Conservation (phyloP, 2,888 invertebrate genomes). For the Philereme transversata region DNA sequence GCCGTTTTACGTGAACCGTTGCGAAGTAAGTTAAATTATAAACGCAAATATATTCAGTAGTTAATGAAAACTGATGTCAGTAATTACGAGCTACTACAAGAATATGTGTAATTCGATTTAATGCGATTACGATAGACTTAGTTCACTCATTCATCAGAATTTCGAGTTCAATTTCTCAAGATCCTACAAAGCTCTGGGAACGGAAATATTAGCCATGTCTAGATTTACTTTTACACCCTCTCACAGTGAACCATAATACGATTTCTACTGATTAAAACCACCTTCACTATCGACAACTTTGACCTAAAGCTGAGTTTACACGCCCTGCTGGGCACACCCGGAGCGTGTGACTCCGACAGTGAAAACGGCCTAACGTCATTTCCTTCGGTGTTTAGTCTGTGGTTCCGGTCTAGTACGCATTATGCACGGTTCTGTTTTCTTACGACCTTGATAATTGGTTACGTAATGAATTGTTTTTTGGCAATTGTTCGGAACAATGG, state of each 20-base stretch:
- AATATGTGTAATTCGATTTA: conserved; percentile 23
- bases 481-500: conserved; percentile 22
- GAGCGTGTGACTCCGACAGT: conserved; percentile 70
- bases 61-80: conserved; percentile 28
- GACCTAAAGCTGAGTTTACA: conserved; percentile 63
- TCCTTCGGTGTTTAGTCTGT: conserved; percentile 62
- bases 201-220: conserved; percentile 6
- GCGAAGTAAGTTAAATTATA: conserved; percentile 13
- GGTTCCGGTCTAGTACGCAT: conserved; percentile 70
- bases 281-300: conserved; percentile 24
- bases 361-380: conserved; percentile 68
- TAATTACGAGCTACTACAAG: conserved; percentile 19
- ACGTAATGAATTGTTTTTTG: conserved; percentile 54
- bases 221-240: conserved; percentile 8
- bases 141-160: conserved; percentile 10
- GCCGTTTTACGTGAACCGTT: conserved; percentile 14
- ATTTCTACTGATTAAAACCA: conserved; percentile 24
- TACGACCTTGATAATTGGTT: conserved; percentile 66
- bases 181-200: background rate
- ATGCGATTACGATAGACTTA: conserved; percentile 21
- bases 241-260: conserved; percentile 19
- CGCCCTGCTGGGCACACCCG: conserved; percentile 57
- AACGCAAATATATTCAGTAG: conserved; percentile 9
- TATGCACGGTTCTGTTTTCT: conserved; percentile 72
- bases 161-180: conserved; percentile 4